Base-by-base conservation (phyloP, 2,888 invertebrate species). In the Eurois occulta region DNA sequence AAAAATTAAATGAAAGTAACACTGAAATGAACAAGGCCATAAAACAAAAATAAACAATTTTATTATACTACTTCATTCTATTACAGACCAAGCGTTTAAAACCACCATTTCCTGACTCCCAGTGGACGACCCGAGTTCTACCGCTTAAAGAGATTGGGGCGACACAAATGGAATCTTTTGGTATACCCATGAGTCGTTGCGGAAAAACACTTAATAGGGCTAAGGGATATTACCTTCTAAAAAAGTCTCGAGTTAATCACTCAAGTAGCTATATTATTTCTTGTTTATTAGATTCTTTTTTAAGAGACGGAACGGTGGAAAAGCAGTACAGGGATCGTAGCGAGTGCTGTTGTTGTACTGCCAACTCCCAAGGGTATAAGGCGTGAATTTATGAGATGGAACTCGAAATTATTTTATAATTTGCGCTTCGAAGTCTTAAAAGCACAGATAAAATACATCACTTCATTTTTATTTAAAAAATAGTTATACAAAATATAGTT, bases 371-470 rank as follows among this genome's bases (percentile, higher is more conserved):
- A 7, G 58, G 7, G 2, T 6, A 28, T 2, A 28, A 16, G 16
- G 16, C 13, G 58, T 28, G 58, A 28, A 58, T 28, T 16, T 58
- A 58, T 55, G 55, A 55, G n/a, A 28, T 28, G 1, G 6, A 60
- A 60, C 1, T 32, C 8, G 16, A 58, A 28, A 13, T 28, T 16
- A 38, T 32, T 41, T 48, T n/a, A 55, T n/a, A 46, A 48, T 60
- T 41, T 64, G 35, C 21, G 60, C 48, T 41, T 35, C 28, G 7
- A 32, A 32, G 7, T 60, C 11, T 28, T 41, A 84, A 75, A 81
- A 73, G 52, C 67, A 81, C 81, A 84, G 80, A 81, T 88, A 80
- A 73, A 68, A 60, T 66, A 72, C 28, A 86, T 78, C 65, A 80
- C 66, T 52, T 66, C 6, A 32, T 69, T 74, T 66, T 48, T 62